Evolutionary conservation across 2,888 invertebrate species (phyloP), one percentile per base, ranked within the genome.

Genomic region (Drosophila helvetica): DNA sequence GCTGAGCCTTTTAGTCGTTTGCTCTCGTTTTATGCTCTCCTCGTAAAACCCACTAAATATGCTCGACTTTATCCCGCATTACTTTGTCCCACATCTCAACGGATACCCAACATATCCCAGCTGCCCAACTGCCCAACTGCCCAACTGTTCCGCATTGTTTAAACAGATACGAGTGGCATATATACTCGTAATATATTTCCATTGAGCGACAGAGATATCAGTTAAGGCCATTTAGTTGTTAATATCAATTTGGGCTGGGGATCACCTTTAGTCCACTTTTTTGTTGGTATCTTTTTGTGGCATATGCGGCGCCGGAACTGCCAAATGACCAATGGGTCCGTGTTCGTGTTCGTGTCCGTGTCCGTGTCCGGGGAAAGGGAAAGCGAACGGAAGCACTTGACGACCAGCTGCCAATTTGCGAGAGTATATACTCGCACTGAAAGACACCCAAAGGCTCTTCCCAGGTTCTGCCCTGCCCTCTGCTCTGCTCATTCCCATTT

Each of bases 341-440:
- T n/a, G n/a, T n/a, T n/a, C n/a, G n/a, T n/a, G n/a, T n/a, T n/a
- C n/a, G n/a, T n/a, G n/a, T n/a, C 12, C 50, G 25, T 46, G 53
- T 47, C 10, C 47, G 54, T 25, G 43, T 22, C 18, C 50, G 25
- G 66, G 55, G 17, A 53, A 50, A 46, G 54, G 62, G 46, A 74
- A 64, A 59, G 60, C 64, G 62, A 83, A 83, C 86, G 86, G 81
- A 86, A 84, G 85, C 85, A 81, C 85, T 84, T 84, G 83, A 84
- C 79, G 84, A 86, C 85, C 84, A 86, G 84, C 87, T 87, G 84
- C 79, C 77, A 79, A 82, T 85, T 87, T 85, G 82, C 77, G 82
- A 48, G 27, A 47, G 18, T 10, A 27, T 27, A 27, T 27, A 9
- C 27, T 9, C 27, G 33, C 33, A 33, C 4, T 33, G 17, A 65